Conservation (phyloP, 2,888 invertebrate genomes). For the Melieria picta region DNA sequence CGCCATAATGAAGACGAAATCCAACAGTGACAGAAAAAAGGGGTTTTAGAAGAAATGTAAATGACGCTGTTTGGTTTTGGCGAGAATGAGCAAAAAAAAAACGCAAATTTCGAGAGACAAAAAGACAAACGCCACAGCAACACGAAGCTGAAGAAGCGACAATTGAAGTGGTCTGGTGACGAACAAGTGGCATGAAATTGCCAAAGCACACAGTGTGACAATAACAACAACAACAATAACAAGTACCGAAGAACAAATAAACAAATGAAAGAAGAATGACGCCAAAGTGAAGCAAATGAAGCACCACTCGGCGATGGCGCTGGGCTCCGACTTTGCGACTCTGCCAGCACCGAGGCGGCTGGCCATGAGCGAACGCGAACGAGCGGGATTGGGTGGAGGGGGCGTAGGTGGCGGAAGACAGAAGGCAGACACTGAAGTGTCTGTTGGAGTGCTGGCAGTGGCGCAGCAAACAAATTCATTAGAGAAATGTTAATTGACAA, state of each 20-base stretch:
- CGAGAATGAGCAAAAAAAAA: background rate
- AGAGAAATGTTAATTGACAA: constrained; percentile 30
- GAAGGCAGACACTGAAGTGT: background rate
- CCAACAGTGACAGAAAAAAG: background rate
- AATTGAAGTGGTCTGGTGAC: constrained; percentile 1
- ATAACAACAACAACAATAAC: background rate
- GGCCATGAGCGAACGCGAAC: background rate
- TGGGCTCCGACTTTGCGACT: background rate
- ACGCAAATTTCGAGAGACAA: background rate
- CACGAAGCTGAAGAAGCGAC: background rate
- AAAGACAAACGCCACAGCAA: background rate
- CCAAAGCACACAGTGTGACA: background rate
- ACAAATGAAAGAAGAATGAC: background rate
- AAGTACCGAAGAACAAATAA: constrained; percentile 1
- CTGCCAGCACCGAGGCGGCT: background rate
- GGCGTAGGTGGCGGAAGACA: background rate
- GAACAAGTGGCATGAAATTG: background rate
- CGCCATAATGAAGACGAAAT: background rate
- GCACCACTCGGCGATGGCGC: constrained; percentile 1
- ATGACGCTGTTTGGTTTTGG: background rate
- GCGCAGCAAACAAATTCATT: constrained; percentile 25
- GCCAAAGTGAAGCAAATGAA: constrained; percentile 8
- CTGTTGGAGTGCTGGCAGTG: background rate
- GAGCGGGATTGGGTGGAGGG: background rate
- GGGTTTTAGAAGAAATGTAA: background rate